Base-by-base conservation (phyloP, 2,113 vertebrate species). In the Silurus glanis region DNA sequence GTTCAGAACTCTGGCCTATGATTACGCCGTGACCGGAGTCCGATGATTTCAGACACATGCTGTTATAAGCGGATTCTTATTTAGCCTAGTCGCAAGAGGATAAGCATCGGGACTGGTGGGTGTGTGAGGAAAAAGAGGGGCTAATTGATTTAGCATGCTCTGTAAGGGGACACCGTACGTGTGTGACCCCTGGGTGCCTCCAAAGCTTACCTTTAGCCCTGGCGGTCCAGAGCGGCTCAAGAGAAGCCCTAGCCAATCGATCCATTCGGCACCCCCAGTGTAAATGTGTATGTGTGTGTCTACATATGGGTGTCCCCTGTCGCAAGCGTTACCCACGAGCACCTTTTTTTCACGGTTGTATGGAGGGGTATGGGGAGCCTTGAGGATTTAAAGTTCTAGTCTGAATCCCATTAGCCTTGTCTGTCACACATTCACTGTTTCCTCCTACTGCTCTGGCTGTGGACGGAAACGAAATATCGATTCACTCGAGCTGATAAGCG, bases 141-240 rank as follows among this genome's bases (percentile, higher is more conserved):
- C 90, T 94, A 95, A 95, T 94, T 94, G 93, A 95, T 95, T 94
- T 95, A 94, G 93, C 94, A 95, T 95, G 94, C 93, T 93, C 91
- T 93, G 95, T 93, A 95, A 95, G 91, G 84, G 84, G 88, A 95
- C 93, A 94, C 95, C 93, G 19, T 92, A 92, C 93, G 92, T 94
- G 92, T 88, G 88, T 94, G 94, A 95, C 95, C 94, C 92, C 80
- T 67, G 88, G 90, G 91, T 90, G 92, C 94, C 92, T 92, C 87
- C 37, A 85, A 90, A 90, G 87, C 64, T 82, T 88, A 71, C 87
- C 90, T 86, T 85, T 86, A 83, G 87, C 83, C 80, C 93, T 90
- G 71, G 80, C n/a, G 13, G 56, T 93, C 93, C 45, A 90, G 92
- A 92, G 91, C 85, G 94, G 92, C 91, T 91, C 91, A 93, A 90